phyloP scores from a whole-genome alignment of 2,113 vertebrate genomes.

The Ophthalmolycus amberensis region DNA sequence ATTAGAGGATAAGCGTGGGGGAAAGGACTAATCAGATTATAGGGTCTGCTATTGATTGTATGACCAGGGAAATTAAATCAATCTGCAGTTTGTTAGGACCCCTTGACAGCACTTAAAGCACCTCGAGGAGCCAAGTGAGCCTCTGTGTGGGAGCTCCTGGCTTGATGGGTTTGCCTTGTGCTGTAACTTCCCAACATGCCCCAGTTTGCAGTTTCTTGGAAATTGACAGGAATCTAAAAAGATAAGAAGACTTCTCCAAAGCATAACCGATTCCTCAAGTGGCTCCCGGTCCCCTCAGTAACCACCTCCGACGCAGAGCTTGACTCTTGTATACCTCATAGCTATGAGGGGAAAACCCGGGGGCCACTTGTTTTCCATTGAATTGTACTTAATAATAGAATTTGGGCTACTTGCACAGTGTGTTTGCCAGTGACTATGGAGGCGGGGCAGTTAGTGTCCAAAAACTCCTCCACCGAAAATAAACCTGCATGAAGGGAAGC shows the following conservation, averaged over 20 bases:
- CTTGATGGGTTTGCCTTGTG: conserved; percentile 19
- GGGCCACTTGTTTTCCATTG: conserved; percentile 47
- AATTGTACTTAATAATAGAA: conserved; percentile 69
- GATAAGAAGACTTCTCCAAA: conserved; percentile 21
- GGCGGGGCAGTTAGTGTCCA: conserved; percentile 82
- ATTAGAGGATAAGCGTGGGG: neutral
- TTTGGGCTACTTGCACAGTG: conserved; percentile 73
- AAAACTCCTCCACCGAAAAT: conserved; percentile 82
- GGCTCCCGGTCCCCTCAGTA: conserved; percentile 8
- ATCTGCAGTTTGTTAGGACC: conserved; percentile 1
- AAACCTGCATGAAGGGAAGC: conserved; percentile 81
- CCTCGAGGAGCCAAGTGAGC: neutral
- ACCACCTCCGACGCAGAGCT: conserved; percentile 1
- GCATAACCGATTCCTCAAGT: conserved; percentile 41
- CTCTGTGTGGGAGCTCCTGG: neutral
- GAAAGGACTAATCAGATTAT: conserved; percentile 1
- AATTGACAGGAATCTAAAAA: conserved; percentile 41
- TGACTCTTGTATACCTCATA: conserved; percentile 22
- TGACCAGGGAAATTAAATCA: conserved; percentile 3
- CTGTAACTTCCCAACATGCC: conserved; percentile 35
- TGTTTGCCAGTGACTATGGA: conserved; percentile 73
- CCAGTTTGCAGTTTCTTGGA: conserved; percentile 23
- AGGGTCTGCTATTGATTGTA: neutral
- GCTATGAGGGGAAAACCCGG: neutral
- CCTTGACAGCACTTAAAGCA: neutral